phyloP scores from a whole-genome alignment of 2,888 invertebrate species.

The Mythimna ferrago region DNA sequence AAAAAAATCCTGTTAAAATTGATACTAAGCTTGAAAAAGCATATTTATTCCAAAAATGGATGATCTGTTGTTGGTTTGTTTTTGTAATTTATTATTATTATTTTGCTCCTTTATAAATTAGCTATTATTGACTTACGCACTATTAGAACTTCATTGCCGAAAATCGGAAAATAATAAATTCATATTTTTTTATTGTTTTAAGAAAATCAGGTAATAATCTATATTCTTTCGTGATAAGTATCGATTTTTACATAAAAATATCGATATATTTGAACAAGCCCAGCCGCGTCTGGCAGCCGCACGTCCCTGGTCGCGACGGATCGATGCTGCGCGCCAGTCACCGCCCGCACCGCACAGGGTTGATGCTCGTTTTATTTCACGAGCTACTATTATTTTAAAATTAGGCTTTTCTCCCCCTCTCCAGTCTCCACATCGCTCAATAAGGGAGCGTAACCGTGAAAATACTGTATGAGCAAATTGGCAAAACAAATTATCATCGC shows the following conservation, averaged over 20 bases:
- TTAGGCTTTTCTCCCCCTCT: conserved; percentile 22
- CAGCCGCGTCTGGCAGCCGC: not conserved
- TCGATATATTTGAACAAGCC: not conserved
- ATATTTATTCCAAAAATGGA: no score
- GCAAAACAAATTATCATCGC: not conserved
- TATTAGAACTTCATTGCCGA: no score
- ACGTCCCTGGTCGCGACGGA: conserved; percentile 69
- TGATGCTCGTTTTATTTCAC: conserved; percentile 53
- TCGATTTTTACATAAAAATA: not conserved
- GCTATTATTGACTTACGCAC: no score
- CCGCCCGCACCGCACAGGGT: conserved; percentile 54
- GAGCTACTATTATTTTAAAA: conserved; percentile 44
- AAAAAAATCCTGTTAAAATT: no score
- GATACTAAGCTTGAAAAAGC: no score
- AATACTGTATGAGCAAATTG: not conserved
- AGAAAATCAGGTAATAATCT: no score
- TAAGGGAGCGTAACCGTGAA: not conserved
- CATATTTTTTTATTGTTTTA: no score
- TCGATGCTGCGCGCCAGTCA: conserved; percentile 73
- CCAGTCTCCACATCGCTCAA: not conserved
- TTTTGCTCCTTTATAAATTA: no score
- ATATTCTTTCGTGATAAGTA: no score
- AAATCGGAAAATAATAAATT: no score
- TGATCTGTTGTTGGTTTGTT: no score
- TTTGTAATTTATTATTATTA: no score